Conservation (phyloP, 2,797 vertebrate genomes). For the Squalus acanthias region DNA sequence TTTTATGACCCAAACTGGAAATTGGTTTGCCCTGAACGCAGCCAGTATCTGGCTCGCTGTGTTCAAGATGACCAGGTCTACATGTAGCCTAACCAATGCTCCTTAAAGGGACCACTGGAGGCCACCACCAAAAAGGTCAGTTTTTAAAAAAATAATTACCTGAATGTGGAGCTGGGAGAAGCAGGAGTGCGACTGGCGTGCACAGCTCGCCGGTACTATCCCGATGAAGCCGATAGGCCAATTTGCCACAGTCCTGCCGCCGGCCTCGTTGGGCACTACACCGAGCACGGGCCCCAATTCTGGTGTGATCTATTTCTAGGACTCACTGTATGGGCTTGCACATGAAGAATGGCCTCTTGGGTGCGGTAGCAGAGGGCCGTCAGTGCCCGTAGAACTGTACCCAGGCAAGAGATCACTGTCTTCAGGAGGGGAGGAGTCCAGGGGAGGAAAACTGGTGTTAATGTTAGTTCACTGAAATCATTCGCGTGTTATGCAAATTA, state of each 20-base stretch:
- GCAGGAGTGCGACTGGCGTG: background rate
- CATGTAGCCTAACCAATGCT: background rate
- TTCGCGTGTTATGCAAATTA: background rate
- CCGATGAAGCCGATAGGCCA: background rate
- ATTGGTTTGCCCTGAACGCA: background rate
- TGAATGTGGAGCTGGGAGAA: background rate
- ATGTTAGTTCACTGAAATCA: background rate
- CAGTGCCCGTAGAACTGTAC: background rate
- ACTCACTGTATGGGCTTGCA: background rate
- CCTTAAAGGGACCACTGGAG: background rate
- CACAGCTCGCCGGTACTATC: background rate
- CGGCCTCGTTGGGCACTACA: background rate
- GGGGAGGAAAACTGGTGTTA: background rate
- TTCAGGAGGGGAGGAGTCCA: background rate
- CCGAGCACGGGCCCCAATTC: no score
- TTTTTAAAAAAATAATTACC: background rate
- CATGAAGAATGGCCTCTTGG: background rate
- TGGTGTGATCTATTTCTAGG: background rate
- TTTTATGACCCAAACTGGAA: background rate
- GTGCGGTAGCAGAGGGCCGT: no score
- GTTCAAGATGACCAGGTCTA: background rate
- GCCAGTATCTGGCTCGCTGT: background rate
- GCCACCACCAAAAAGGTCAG: background rate
- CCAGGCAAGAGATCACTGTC: background rate
- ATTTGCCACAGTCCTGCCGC: background rate